These are phyloP conservation scores for Chironex yamaguchii DNA, from an alignment of 30 jellyfish, hydroid and myxozoan species.

Conservation along the genomic window DNA sequence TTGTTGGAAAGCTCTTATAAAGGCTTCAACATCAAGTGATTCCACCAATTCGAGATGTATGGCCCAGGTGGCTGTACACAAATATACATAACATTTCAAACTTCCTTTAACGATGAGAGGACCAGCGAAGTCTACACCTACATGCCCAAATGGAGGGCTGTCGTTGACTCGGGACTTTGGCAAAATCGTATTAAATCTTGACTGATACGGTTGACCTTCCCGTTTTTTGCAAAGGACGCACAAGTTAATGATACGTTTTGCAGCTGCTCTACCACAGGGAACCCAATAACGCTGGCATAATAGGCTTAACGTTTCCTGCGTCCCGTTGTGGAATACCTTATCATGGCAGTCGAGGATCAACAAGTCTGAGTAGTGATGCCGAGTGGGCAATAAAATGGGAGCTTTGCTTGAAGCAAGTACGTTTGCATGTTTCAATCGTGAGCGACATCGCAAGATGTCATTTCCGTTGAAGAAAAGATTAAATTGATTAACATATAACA, in stretches of 20 bases:
- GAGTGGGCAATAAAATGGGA: conserved; percentile 60
- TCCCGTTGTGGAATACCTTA: conserved; percentile 69
- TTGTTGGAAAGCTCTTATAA: background rate
- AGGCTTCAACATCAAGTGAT: background rate
- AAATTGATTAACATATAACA: conserved; percentile 54
- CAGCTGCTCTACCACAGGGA: conserved; percentile 67
- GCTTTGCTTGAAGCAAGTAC: conserved; percentile 51
- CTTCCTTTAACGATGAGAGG: background rate
- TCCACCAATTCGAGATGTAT: conserved; percentile 30
- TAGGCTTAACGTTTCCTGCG: conserved; percentile 52
- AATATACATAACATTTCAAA: conserved; percentile 15
- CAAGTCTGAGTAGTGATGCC: conserved; percentile 17
- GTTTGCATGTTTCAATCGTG: conserved; percentile 37
- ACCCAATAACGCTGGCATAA: conserved; percentile 68
- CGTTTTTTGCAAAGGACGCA: background rate
- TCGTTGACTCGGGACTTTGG: background rate
- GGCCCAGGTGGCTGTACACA: conserved; percentile 55
- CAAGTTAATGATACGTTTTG: background rate
- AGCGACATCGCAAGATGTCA: conserved; percentile 40
- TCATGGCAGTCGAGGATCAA: conserved; percentile 58
- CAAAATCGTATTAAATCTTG: background rate
- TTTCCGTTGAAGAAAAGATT: conserved; percentile 42
- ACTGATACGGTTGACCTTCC: conserved; percentile 28
- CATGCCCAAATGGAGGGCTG: background rate
- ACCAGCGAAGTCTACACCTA: conserved; percentile 26